These are phyloP conservation scores for Neoscelio sp. DNA, from an alignment of 2,888 invertebrate species.

Conservation along the genomic window DNA sequence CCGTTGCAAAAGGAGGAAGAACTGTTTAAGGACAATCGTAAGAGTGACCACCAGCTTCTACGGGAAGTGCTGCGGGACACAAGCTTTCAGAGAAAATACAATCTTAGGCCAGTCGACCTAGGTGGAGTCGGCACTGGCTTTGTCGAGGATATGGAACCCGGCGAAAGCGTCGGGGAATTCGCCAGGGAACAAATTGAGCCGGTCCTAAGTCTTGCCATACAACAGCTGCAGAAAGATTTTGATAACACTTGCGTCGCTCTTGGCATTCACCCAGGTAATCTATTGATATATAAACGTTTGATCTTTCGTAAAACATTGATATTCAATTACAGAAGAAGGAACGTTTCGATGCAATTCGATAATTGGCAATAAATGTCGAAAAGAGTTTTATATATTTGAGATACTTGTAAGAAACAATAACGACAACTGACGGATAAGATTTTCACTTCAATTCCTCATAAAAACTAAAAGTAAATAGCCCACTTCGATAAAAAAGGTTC, in stretches of 20 bases:
- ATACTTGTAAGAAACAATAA: no score
- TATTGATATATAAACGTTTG: slow-evolving; percentile 3
- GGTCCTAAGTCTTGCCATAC: slow-evolving; percentile 92
- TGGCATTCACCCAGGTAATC: slow-evolving; percentile 94
- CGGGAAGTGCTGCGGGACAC: slow-evolving; percentile 93
- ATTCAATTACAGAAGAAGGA: neutral
- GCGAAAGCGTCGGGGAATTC: slow-evolving; percentile 85
- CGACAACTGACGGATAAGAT: no score
- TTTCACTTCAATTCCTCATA: no score
- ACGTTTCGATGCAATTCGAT: no score
- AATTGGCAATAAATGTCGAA: no score
- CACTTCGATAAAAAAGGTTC: no score
- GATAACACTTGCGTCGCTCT: slow-evolving; percentile 93
- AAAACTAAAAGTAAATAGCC: no score
- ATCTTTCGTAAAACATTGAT: neutral
- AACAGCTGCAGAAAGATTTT: slow-evolving; percentile 93
- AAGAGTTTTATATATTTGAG: no score
- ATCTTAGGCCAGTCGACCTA: slow-evolving; percentile 91
- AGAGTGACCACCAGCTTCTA: slow-evolving; percentile 88
- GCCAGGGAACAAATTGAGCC: slow-evolving; percentile 92
- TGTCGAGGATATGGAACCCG: slow-evolving; percentile 87
- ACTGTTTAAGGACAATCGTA: slow-evolving; percentile 73
- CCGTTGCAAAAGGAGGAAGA: slow-evolving; percentile 74
- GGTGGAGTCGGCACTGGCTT: slow-evolving; percentile 84
- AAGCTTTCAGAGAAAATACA: slow-evolving; percentile 93